phyloP scores from a whole-genome alignment of 2,888 invertebrate species.

The Synanthedon vespiformis region DNA sequence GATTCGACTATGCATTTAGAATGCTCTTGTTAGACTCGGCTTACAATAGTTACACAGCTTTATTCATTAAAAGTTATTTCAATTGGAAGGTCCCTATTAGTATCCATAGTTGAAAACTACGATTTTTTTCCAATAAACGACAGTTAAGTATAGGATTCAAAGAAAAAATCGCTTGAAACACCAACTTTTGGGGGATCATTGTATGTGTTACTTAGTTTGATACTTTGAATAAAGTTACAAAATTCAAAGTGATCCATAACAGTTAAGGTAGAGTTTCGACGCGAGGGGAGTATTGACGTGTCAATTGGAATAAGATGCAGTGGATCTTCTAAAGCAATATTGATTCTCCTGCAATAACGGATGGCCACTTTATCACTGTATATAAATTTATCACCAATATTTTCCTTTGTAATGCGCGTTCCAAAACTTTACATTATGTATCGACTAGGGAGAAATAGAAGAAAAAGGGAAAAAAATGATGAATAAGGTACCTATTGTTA shows the following conservation, averaged over 20 bases:
- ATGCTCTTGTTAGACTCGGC: slow-evolving; percentile 22
- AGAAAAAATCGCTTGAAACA: no score
- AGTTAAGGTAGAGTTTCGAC: background rate
- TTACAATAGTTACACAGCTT: slow-evolving; percentile 4
- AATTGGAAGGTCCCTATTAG: background rate
- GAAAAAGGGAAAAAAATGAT: no score
- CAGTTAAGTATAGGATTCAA: no score
- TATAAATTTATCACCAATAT: no score
- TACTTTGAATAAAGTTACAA: background rate
- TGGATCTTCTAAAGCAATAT: background rate
- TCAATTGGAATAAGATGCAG: background rate
- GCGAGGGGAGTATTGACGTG: background rate
- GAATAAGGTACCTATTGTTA: no score
- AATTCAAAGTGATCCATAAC: background rate
- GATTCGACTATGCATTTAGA: slow-evolving; percentile 33
- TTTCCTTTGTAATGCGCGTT: no score
- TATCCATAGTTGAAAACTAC: no score
- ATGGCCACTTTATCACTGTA: background rate
- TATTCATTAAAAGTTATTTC: slow-evolving; percentile 1
- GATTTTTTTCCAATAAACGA: no score
- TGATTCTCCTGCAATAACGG: background rate
- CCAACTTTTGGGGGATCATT: background rate
- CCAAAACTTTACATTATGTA: no score
- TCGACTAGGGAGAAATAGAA: no score
- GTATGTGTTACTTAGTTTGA: background rate